Evolutionary conservation across 2,113 vertebrate species (phyloP), one percentile per base, ranked within the genome.

Genomic region (Naja naja): DNA sequence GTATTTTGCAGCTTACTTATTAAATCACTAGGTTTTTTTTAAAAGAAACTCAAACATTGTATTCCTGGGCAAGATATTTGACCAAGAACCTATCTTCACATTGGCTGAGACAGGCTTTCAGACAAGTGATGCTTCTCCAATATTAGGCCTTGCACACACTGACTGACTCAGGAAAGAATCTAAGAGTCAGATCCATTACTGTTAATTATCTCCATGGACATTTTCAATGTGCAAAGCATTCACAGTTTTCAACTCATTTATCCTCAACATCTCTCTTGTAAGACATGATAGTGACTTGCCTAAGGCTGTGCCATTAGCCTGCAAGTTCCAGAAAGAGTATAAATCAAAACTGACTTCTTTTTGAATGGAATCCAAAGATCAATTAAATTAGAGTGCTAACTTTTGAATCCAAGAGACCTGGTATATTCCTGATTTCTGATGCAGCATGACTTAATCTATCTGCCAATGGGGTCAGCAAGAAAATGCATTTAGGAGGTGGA

Each of bases 1-100:
- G 25, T 43, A 92, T 94, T 92, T 92, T 22, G 34, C 74, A 45
- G 90, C 90, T 5, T 49, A n/a, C 0, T 53, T 1, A 86, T 69
- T n/a, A 43, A 89, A 94, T 91, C 87, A 93, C 74, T 91, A 64
- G 58, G 0, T 0, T 1, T 88, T 81, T 34, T 88, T 91, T 0
- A 11, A 69, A 81, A 55, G 54, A 30, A 74, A 1, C 30, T 10
- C 74, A 56, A 85, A 90, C 90, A 93, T 92, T 89, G 89, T 60
- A 69, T 39, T 69, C 1, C 9, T 3, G 49, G 87, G 92, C 92
- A 87, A 93, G 20, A 12, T 6, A 7, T 9, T 39, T 94, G 93
- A 92, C 91, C 91, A 91, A 91, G 6, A 30, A 85, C 69, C 64
- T 87, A 89, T 92, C 86, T 22, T 55, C 30, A 81, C 54, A 10